Base-by-base conservation (phyloP, 2,113 vertebrate species). In the Speoplatyrhinus poulsoni region DNA sequence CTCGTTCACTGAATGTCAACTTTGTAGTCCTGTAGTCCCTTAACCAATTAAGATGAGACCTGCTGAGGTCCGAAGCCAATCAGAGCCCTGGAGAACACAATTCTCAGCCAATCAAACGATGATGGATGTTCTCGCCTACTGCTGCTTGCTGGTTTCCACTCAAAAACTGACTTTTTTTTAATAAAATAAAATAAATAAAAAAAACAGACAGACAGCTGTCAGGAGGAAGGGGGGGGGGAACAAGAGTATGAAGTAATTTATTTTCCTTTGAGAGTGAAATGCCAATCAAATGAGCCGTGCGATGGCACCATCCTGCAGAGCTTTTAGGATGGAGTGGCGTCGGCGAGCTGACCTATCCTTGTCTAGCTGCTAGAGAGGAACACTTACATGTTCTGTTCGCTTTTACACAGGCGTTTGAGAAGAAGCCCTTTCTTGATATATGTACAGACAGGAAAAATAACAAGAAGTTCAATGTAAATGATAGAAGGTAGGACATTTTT, bases 1-100 rank as follows among this genome's bases (percentile, higher is more conserved):
- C 96, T 98, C 95, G 94, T 96, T 96, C 95, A 95, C 93, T 91
- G 88, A 92, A 82, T 79, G 82, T 85, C 61, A 26, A 70, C 62
- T 66, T 49, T 65, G 57, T 69, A 83, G 79, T 71, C 77, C 80
- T 81, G 75, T 82, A 60, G 80, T 85, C 83, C 81, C 72, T 75
- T 70, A 50, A 73, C 80, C 68, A 76, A 66, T 84, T 62, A 65
- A 82, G 62, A 60, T 53, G 58, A 83, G 65, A 81, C 78, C 76
- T 68, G 41, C 48, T 55, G 50, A 75, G 65, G 73, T 75, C 75
- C 70, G 63, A 2, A 73, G 73, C 83, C 80, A 85, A 86, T 88
- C 79, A 74, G 82, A 89, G 74, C 71, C 79, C 85, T 55, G 32
- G 82, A 82, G 83, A 88, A 87, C 79, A 41, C 64, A 74, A 75